Base-by-base conservation (phyloP, 2,888 invertebrate genomes). In the Pantelozetes paolii region DNA sequence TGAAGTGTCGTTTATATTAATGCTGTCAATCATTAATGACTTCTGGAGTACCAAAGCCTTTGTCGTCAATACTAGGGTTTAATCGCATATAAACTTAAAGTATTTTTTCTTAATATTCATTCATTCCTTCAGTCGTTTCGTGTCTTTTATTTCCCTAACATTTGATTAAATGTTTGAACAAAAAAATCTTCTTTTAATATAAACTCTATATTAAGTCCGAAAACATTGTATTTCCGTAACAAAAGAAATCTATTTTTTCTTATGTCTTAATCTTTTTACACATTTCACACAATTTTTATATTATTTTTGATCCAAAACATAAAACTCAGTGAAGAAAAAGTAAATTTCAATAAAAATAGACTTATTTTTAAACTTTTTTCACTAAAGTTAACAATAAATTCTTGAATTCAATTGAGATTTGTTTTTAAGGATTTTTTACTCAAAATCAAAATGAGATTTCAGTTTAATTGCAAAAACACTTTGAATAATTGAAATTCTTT, bases 11-110 rank as follows among this genome's bases (percentile, higher is more conserved):
- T 67, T 67, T 67, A 67, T 67, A 67, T 67, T 36, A 67, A 67
- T 67, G 36, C 40, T 67, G 67, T 67, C 67, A 67, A 67, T 67
- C 67, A 67, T 67, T 67, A 40, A 23, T 62, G 62, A 32, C 36
- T 62, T 62, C 1, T 13, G 23, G 20, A 54, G 23, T 23, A 54
- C 20, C 20, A 26, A 5, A 67, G 30, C 36, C 20, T 40, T 67
- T 67, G 67, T 67, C n/a, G n/a, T 40, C 67, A 67, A 67, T 18
- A 3, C 67, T 42, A 36, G 0, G 2, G 67, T 67, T 36, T 42
- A 67, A 67, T 40, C 67, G 6, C 40, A 40, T 32, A 67, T 67
- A 36, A 64, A 62, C 36, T n/a, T n/a, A n/a, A 64, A 48, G 6
- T 48, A 9, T 48, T 48, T 48, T 48, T 5, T n/a, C 6, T 5